Base-by-base conservation (phyloP, 2,888 invertebrate species). In the Onthophagus sagittarius region DNA sequence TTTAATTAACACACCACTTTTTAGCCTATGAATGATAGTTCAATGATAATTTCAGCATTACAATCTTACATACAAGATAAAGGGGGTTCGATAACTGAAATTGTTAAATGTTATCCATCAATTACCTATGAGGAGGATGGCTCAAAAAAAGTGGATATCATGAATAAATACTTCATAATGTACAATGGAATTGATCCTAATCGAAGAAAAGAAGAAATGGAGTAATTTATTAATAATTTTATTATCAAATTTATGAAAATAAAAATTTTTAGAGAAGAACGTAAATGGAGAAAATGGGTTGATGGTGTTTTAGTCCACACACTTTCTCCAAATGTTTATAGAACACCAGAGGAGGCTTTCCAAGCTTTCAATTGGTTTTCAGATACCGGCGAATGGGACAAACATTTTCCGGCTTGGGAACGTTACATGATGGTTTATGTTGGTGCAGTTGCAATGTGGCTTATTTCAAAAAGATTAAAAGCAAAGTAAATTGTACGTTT, bases 321-420 rank as follows among this genome's bases (percentile, higher is more conserved):
- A 0, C 87, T 99, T 53, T 98, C 99, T 0, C 99, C 99, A 0
- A 99, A 99, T 85, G 97, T 98, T 33, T 99, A 99, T 83, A 90
- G 98, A 74, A 95, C 95, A 0, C 85, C 90, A 0, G 86, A 87
- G 0, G 99, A 99, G 86, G 91, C 99, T 0, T 84, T 96, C 15
- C 93, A 96, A 83, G 94, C 99, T 0, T 99, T 99, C 85, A 90
- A 92, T 77, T 97, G 97, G 94, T 99, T 99, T 85, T 95, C 97
- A 3, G 88, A 94, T 79, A 94, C 93, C 7, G 99, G 98, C 0
- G 93, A 94, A 75, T 99, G 99, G 99, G 91, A 94, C 73, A 89
- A 93, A 73, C 90, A 94, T 79, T 99, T 99, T 83, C 93, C 96
- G 0, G 82, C 88, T 0, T 94, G 95, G 93, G 97, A 98, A 84